Evolutionary conservation across 2,797 vertebrate species (phyloP).

Genomic region (Perodicticus potto): DNA sequence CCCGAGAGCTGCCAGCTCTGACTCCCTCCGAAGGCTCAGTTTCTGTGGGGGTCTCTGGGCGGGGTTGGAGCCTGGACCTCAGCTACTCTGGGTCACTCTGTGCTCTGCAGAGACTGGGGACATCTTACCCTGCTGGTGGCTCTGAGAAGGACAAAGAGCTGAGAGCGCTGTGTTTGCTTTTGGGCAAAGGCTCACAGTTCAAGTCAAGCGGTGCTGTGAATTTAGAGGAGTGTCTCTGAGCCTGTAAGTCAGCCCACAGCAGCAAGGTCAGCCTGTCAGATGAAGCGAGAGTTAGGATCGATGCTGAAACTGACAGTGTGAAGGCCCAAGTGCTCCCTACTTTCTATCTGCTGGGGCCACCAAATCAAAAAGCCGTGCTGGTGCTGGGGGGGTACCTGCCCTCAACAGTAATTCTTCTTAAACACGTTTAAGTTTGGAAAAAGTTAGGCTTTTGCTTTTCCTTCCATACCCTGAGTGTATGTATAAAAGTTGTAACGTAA

Average conservation of each 20-base stretch:
- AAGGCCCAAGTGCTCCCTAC: not conserved
- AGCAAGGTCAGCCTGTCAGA: not conserved
- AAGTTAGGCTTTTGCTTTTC: not conserved
- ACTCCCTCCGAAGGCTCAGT: rapidly evolving
- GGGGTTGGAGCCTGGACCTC: too few species aligned
- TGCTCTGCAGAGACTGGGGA: not conserved
- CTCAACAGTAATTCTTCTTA: not conserved
- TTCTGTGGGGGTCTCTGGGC: too few species aligned
- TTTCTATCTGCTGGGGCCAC: not conserved
- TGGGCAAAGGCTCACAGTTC: not conserved
- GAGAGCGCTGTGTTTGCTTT: not conserved
- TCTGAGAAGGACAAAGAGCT: not conserved
- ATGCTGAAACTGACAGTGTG: not conserved
- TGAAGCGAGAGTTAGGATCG: not conserved
- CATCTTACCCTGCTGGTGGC: not conserved
- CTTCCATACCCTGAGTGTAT: not conserved
- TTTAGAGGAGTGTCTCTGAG: slow-evolving; percentile 6
- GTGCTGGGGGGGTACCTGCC: too few species aligned
- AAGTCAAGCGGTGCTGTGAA: slow-evolving; percentile 45
- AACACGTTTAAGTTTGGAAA: not conserved
- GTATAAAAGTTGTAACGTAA: too few species aligned
- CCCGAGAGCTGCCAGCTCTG: rapidly evolving
- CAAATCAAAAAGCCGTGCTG: not conserved
- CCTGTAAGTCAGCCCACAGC: not conserved
- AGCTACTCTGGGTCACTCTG: not conserved